Evolutionary conservation across 2,888 invertebrate genomes (phyloP).

Genomic region (Ectemnius lituratus): DNA sequence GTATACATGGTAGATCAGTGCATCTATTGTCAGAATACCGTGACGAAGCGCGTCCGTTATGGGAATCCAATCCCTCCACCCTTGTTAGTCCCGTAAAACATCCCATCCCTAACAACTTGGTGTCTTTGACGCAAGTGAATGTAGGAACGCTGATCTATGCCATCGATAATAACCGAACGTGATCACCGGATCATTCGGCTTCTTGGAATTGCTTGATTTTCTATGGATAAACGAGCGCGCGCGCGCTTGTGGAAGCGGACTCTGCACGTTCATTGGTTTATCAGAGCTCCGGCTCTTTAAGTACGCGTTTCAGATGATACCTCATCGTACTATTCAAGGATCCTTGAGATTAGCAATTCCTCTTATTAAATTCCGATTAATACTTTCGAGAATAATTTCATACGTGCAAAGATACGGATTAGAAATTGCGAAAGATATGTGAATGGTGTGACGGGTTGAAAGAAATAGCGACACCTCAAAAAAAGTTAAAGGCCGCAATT

Average conservation of each 20-base stretch:
- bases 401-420: too few relatives aligned
- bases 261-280: not conserved
- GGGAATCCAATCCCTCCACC: conserved; percentile 40
- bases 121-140: not conserved
- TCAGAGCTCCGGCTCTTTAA: not conserved
- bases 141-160: not conserved
- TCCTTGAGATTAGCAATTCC: too few relatives aligned
- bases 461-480: conserved; percentile 27
- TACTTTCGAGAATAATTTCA: too few relatives aligned
- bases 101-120: not conserved
- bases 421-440: too few relatives aligned
- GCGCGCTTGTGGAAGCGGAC: not conserved
- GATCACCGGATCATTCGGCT: not conserved
- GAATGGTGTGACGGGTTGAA: too few relatives aligned
- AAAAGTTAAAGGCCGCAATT: conserved; percentile 59
- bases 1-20: conserved; percentile 41
- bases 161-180: not conserved
- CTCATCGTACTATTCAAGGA: too few relatives aligned
- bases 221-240: not conserved
- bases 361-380: too few relatives aligned
- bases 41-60: conserved; percentile 36
- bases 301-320: too few relatives aligned
- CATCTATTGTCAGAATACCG: conserved; percentile 52
- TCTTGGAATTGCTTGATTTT: not conserved
- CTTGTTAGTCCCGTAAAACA: conserved; percentile 20